Percentiles rank a stretch among this genome's conserved stretches.
These are phyloP conservation scores for Autographa pulchrina DNA, from an alignment of 2,888 invertebrate genomes.

Conservation along the genomic window DNA sequence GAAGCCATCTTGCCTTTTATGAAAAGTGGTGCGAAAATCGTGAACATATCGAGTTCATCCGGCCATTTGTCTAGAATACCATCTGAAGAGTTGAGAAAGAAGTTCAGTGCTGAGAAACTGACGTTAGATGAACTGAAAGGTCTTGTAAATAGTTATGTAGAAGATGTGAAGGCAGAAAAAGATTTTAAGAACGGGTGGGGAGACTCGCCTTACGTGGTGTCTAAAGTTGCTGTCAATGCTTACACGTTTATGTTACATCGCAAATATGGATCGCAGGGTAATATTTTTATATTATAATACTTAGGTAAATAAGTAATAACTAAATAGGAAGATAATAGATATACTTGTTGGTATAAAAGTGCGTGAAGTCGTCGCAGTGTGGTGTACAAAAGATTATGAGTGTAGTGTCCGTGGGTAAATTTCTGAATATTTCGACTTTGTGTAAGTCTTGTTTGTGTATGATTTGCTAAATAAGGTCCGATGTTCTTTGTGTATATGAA, in stretches of 20 bases:
- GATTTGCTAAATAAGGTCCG: too few species aligned
- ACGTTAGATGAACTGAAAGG: constrained; percentile 87
- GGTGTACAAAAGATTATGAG: too few species aligned
- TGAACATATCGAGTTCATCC: constrained; percentile 93
- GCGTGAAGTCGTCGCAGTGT: too few species aligned
- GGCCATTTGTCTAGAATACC: constrained; percentile 91
- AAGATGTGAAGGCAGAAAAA: constrained; percentile 80
- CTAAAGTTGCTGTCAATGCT: constrained; percentile 93
- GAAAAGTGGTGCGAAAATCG: constrained; percentile 91
- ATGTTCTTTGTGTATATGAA: too few species aligned
- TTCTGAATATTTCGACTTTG: too few species aligned
- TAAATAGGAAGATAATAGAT: neutral
- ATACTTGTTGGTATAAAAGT: too few species aligned
- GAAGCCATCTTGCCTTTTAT: constrained; percentile 92
- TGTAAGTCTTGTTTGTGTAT: too few species aligned
- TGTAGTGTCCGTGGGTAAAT: too few species aligned
- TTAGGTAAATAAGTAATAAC: neutral
- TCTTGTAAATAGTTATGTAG: constrained; percentile 91
- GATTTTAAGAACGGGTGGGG: constrained; percentile 88
- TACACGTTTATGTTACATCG: constrained; percentile 91
- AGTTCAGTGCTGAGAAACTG: constrained; percentile 84
- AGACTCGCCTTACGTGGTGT: constrained; percentile 91
- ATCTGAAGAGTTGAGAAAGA: constrained; percentile 83
- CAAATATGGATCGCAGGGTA: constrained; percentile 73
- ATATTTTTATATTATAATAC: constrained; percentile 6